These are phyloP conservation scores for Mugil cephalus DNA, from an alignment of 2,113 vertebrate genomes.

Conservation along the genomic window DNA sequence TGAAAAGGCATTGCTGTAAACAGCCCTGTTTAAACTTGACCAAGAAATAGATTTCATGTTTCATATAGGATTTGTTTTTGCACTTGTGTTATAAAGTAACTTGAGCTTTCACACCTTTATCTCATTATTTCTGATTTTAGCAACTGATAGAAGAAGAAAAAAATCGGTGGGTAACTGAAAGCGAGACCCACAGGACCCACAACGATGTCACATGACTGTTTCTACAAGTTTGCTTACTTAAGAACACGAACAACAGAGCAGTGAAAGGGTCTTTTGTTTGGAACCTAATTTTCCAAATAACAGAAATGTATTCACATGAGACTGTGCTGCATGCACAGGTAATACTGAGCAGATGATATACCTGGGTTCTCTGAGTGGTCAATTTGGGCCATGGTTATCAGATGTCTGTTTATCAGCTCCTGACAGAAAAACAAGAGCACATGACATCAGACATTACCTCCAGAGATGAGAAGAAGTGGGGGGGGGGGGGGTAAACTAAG, in stretches of 20 bases:
- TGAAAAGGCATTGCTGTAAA: no score
- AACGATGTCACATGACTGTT: conserved; percentile 8
- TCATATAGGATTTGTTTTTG: not conserved
- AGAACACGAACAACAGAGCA: not conserved
- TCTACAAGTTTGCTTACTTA: conserved; percentile 2
- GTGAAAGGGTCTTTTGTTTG: no score
- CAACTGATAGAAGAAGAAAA: not conserved
- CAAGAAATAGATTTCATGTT: not conserved
- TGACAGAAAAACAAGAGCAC: conserved; percentile 58
- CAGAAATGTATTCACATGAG: not conserved
- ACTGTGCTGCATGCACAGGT: not conserved
- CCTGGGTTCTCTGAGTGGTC: conserved; percentile 98
- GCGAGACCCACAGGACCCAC: conserved; percentile 35
- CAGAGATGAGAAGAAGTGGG: not conserved
- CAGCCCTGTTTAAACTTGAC: not conserved
- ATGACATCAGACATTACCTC: conserved; percentile 10
- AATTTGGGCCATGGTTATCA: conserved; percentile 99
- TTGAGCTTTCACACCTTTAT: not conserved
- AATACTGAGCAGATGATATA: conserved; percentile 74
- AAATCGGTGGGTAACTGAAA: not conserved
- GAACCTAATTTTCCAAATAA: not conserved
- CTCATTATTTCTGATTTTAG: not conserved
- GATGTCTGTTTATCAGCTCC: conserved; percentile 98
- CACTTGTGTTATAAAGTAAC: not conserved
- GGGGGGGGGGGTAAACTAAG: rapidly evolving